These are phyloP conservation scores for Drosophila pallidifrons DNA, from an alignment of 1,140 invertebrate species.

Conservation along the genomic window DNA sequence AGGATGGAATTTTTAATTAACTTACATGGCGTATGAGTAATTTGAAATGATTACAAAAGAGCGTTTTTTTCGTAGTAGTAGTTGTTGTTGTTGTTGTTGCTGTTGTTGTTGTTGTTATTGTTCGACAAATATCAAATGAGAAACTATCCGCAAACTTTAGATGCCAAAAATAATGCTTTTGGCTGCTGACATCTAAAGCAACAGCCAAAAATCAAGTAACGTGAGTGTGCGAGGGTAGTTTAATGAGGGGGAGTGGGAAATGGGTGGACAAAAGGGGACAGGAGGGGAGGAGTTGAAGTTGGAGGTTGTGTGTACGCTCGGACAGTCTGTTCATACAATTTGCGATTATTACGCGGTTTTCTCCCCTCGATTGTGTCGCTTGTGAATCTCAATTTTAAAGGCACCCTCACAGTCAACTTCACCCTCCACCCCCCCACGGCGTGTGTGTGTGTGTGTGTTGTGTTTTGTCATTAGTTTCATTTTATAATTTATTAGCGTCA, in stretches of 20 bases:
- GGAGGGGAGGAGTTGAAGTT: neutral
- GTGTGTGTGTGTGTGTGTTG: slow-evolving; percentile 46
- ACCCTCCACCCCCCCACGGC: neutral
- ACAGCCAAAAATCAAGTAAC: neutral
- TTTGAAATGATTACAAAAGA: slow-evolving; percentile 42
- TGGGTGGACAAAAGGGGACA: too few species aligned
- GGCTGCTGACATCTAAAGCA: slow-evolving; percentile 24
- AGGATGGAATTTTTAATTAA: slow-evolving; percentile 61
- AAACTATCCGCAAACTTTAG: slow-evolving; percentile 17
- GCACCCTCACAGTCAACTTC: slow-evolving; percentile 6
- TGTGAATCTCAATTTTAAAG: slow-evolving; percentile 55
- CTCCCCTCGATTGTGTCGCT: slow-evolving; percentile 27
- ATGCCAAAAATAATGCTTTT: slow-evolving; percentile 19
- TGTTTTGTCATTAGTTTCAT: slow-evolving; percentile 85
- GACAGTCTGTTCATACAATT: slow-evolving; percentile 59
- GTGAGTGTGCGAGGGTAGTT: too few species aligned
- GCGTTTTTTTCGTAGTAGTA: too few species aligned
- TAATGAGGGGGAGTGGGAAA: too few species aligned
- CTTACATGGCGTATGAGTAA: slow-evolving; percentile 57
- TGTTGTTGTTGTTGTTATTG: too few species aligned
- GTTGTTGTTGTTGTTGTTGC: too few species aligned
- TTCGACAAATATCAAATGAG: neutral
- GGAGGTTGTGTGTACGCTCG: neutral
- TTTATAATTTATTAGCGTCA: slow-evolving; percentile 84
- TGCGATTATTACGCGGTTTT: slow-evolving; percentile 79